A percentile compares a stretch with the other conserved stretches of the same genome.
phyloP scores from a whole-genome alignment of 2,113 vertebrate species.

The Sarotherodon lohbergeri region DNA sequence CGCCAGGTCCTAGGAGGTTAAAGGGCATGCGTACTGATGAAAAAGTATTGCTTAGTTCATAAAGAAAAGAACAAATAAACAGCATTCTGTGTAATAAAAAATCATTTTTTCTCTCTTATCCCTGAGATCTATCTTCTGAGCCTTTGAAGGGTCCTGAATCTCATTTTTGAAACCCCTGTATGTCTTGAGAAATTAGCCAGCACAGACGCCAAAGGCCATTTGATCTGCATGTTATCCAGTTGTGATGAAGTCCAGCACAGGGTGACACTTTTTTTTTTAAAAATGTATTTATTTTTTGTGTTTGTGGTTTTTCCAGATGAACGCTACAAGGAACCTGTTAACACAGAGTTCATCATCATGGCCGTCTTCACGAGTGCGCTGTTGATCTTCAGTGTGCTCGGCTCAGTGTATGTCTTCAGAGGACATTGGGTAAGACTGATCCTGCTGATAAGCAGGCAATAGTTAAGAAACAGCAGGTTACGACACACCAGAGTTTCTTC shows the following conservation, averaged over 20 bases:
- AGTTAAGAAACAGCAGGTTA: neutral
- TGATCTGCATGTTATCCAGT: neutral
- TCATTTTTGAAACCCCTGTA: neutral
- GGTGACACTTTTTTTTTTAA: neutral
- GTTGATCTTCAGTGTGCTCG: conserved; percentile 58
- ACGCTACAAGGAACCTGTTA: neutral
- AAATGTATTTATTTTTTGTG: neutral
- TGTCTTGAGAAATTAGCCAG: neutral
- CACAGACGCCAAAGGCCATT: neutral
- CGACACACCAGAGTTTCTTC: neutral
- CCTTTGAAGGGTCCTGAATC: neutral
- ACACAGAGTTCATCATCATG: neutral
- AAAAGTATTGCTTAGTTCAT: neutral
- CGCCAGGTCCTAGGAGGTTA: neutral
- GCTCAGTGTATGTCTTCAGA: conserved; percentile 60
- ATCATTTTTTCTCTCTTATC: neutral
- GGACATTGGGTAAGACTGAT: conserved; percentile 54
- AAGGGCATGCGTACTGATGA: neutral
- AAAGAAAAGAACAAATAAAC: neutral
- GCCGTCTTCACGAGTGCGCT: conserved; percentile 15
- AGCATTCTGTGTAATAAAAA: neutral
- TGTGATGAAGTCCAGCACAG: neutral
- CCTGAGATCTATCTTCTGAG: neutral
- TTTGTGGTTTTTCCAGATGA: conserved; percentile 45
- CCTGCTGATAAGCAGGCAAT: neutral